Evolutionary conservation across 92 coral and sea anemone species (phyloP).

Genomic region (Muricea muricata): DNA sequence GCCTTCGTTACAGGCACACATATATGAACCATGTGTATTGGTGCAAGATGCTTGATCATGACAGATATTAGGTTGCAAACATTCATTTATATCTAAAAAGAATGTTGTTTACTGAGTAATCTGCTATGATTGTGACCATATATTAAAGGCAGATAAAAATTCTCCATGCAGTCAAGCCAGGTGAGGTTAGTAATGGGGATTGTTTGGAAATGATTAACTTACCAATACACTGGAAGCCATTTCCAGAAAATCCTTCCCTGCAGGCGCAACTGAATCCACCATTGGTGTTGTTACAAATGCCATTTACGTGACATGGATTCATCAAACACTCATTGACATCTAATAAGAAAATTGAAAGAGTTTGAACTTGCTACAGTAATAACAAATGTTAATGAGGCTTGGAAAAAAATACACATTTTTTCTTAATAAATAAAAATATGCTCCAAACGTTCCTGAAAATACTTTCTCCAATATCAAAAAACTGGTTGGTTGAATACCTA

Average conservation of each 20-base stretch:
- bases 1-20: not conserved
- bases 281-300: not conserved
- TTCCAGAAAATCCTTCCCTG: constrained; percentile 23
- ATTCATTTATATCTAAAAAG: constrained; percentile 11
- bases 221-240: constrained; percentile 21
- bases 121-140: not conserved
- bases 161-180: too few species aligned
- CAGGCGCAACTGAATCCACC: constrained; percentile 4
- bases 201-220: not conserved
- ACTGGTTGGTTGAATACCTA: not conserved
- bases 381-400: not conserved
- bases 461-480: not conserved
- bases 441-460: too few species aligned
- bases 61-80: constrained; percentile 7
- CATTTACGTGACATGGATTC: constrained; percentile 21
- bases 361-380: not conserved
- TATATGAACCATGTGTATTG: not conserved
- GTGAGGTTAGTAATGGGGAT: too few species aligned
- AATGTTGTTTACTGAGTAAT: not conserved
- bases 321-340: constrained; percentile 10
- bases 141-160: too few species aligned
- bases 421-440: too few species aligned
- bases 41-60: constrained; percentile 8
- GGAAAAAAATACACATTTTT: not conserved
- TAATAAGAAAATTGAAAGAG: not conserved